Evolutionary conservation across 2,797 vertebrate genomes (phyloP).

Genomic region (Anabacerthia variegaticeps): DNA sequence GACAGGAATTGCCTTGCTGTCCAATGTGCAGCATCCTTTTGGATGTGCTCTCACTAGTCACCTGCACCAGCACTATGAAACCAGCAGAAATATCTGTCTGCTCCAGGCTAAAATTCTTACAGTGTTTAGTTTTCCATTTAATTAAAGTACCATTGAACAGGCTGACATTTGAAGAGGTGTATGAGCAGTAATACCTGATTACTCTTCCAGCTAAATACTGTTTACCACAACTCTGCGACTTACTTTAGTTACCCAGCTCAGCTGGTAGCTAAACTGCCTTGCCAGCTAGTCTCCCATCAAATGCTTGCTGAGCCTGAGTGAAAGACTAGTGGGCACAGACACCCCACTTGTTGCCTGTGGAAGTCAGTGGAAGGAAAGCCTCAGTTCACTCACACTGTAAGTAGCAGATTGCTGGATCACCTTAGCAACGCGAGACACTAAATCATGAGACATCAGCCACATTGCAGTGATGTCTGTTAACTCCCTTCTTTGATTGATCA

Average conservation of each 20-base stretch:
- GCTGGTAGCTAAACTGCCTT: not conserved
- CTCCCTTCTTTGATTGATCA: not conserved
- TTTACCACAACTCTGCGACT: not conserved
- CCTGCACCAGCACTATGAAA: not conserved
- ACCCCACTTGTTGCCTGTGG: not conserved
- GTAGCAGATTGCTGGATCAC: not conserved
- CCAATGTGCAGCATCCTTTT: fast-evolving
- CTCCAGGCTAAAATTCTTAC: not conserved
- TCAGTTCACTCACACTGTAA: not conserved
- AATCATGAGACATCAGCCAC: not conserved
- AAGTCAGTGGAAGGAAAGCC: not conserved
- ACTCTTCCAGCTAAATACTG: not conserved
- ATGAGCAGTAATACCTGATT: not conserved
- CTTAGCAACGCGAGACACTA: not conserved
- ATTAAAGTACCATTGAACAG: not conserved
- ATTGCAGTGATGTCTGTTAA: not conserved
- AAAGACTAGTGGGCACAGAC: not conserved
- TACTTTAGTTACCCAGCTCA: not conserved
- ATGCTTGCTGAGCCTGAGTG: not conserved
- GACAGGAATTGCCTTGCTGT: not conserved
- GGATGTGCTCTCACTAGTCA: not conserved
- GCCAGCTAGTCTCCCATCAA: not conserved
- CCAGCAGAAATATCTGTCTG: not conserved
- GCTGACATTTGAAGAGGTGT: not conserved
- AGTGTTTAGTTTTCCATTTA: not conserved